A percentile compares a stretch with the other conserved stretches of the same genome.
These are phyloP conservation scores for Cydia strobilella DNA, from an alignment of 1,140 invertebrate genomes.

Conservation along the genomic window DNA sequence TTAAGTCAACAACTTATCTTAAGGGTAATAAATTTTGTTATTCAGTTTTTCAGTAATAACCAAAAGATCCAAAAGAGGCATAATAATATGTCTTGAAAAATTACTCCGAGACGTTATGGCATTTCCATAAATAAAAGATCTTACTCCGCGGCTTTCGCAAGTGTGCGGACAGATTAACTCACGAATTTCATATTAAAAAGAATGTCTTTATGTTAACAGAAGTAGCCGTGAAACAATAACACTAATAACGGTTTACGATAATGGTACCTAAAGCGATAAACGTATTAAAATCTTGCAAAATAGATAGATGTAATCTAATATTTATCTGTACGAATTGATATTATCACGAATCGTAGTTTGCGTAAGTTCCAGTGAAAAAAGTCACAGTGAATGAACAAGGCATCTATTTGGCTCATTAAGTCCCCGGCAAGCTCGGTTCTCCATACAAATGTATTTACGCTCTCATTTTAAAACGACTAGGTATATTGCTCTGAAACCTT, in stretches of 20 bases:
- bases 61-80: background rate
- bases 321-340: background rate
- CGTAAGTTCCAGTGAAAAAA: no score
- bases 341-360: no score
- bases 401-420: no score
- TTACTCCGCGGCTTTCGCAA: background rate
- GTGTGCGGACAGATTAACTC: background rate
- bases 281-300: background rate
- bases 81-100: background rate
- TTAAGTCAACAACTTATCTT: background rate
- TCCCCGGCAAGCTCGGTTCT: no score
- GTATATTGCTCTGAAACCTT: no score
- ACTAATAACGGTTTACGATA: background rate
- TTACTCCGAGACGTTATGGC: constrained; percentile 5
- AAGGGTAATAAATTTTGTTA: background rate
- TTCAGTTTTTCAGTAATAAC: background rate
- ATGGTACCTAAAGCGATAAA: background rate
- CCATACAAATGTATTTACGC: no score
- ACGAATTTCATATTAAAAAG: constrained; percentile 12
- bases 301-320: background rate
- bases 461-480: no score
- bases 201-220: constrained; percentile 15
- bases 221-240: constrained; percentile 14
- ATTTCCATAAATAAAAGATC: constrained; percentile 23
- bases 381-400: no score